Conservation (phyloP, 2,888 invertebrate species). For the Papilio demoleus region DNA sequence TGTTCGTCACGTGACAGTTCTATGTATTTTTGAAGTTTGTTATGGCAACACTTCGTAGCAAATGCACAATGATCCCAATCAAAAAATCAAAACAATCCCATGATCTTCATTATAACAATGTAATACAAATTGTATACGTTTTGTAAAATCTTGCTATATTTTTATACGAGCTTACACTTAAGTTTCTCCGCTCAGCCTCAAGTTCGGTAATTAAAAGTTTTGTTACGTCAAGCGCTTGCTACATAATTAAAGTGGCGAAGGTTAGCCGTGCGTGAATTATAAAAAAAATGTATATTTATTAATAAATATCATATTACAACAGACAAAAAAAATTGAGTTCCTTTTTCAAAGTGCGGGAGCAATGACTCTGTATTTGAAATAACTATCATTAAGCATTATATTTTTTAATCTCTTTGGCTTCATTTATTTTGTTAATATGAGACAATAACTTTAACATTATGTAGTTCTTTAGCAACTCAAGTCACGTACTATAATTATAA, state of each 20-base stretch:
- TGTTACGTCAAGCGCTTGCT: slow-evolving; percentile 25
- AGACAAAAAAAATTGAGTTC: too few species aligned
- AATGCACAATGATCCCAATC: background rate
- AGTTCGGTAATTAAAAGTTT: slow-evolving; percentile 36
- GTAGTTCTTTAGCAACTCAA: background rate
- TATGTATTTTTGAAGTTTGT: too few species aligned
- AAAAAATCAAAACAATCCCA: too few species aligned
- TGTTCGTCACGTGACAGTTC: too few species aligned
- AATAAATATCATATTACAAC: background rate
- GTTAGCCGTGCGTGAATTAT: slow-evolving; percentile 4
- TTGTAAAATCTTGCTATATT: slow-evolving; percentile 13
- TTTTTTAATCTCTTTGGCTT: too few species aligned
- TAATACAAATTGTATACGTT: background rate
- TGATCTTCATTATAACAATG: too few species aligned
- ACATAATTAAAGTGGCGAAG: slow-evolving; percentile 28
- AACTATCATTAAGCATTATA: too few species aligned
- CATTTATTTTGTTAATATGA: background rate
- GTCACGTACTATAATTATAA: slow-evolving; percentile 18
- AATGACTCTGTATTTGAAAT: too few species aligned
- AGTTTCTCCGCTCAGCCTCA: slow-evolving; percentile 3
- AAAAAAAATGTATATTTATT: background rate
- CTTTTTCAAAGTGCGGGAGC: too few species aligned
- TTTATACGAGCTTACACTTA: slow-evolving; percentile 13
- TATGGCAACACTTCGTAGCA: too few species aligned
- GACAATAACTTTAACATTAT: background rate